These are phyloP conservation scores for Petrocephalus sullivani DNA, from an alignment of 2,797 vertebrate species.

Conservation along the genomic window DNA sequence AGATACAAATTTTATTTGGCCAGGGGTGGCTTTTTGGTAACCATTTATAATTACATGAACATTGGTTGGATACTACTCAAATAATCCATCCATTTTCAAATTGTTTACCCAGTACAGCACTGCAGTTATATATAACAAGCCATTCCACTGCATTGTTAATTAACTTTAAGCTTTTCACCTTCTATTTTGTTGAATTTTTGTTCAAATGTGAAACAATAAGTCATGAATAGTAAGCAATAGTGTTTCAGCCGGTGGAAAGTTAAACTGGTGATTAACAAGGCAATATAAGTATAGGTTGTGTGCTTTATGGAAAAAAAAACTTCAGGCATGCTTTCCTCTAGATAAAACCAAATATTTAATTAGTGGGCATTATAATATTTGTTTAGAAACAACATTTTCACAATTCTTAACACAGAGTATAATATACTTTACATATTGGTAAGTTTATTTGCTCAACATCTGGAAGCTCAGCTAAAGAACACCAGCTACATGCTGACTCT, in stretches of 20 bases:
- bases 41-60: background rate
- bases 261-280: background rate
- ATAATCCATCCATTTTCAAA: background rate
- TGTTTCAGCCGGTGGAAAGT: background rate
- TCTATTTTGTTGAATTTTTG: background rate
- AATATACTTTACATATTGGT: background rate
- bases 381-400: background rate
- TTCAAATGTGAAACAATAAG: background rate
- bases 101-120: background rate
- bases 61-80: background rate
- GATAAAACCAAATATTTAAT: background rate
- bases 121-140: background rate
- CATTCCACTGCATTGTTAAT: background rate
- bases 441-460: background rate
- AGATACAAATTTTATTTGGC: background rate
- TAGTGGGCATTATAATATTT: background rate
- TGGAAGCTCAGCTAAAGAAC: background rate
- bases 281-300: background rate
- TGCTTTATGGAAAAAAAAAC: background rate
- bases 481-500: background rate
- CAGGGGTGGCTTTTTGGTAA: background rate
- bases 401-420: background rate
- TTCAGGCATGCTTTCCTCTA: background rate
- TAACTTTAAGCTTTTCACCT: background rate
- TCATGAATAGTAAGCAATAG: background rate